Percentiles rank a stretch among this genome's conserved stretches.
phyloP scores from a whole-genome alignment of 2,888 invertebrate species.

The Synanthedon tipuliformis region DNA sequence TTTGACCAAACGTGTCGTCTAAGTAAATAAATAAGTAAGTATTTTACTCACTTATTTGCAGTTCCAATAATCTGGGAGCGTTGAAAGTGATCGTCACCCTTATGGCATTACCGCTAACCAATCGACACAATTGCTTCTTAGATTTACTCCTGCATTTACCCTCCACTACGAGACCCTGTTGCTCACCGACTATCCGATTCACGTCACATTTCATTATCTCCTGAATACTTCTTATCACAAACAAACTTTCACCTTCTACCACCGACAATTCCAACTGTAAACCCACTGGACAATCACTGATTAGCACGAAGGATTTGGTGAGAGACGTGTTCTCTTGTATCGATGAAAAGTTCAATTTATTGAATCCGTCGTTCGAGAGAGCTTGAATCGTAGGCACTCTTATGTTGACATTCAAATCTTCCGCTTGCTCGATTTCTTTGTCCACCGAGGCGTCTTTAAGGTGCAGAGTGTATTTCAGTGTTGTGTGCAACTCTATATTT shows the following conservation, averaged over 20 bases:
- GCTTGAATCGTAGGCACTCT: constrained; percentile 51
- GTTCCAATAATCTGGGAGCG: constrained; percentile 37
- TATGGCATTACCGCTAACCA: constrained; percentile 49
- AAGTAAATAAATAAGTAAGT: background rate
- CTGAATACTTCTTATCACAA: constrained; percentile 43
- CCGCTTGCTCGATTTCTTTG: constrained; percentile 33
- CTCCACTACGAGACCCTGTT: constrained; percentile 28
- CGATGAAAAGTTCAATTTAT: constrained; percentile 39
- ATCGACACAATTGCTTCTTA: constrained; percentile 44
- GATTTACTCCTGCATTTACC: constrained; percentile 30
- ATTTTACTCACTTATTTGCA: constrained; percentile 28
- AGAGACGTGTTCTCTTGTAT: constrained; percentile 30
- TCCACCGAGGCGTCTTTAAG: constrained; percentile 48
- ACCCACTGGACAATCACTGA: constrained; percentile 50
- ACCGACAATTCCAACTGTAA: constrained; percentile 42
- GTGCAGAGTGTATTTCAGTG: constrained; percentile 30
- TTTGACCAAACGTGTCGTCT: no score
- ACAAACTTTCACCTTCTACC: constrained; percentile 35
- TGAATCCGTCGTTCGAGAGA: constrained; percentile 47
- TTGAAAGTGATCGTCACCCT: constrained; percentile 41
- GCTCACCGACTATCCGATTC: constrained; percentile 42
- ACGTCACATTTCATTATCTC: constrained; percentile 51
- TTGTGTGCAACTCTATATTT: constrained; percentile 30
- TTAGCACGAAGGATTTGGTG: constrained; percentile 40
- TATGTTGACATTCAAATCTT: constrained; percentile 31